Base-by-base conservation (phyloP, 1,140 invertebrate genomes). In the Leguminivora glycinivorella region DNA sequence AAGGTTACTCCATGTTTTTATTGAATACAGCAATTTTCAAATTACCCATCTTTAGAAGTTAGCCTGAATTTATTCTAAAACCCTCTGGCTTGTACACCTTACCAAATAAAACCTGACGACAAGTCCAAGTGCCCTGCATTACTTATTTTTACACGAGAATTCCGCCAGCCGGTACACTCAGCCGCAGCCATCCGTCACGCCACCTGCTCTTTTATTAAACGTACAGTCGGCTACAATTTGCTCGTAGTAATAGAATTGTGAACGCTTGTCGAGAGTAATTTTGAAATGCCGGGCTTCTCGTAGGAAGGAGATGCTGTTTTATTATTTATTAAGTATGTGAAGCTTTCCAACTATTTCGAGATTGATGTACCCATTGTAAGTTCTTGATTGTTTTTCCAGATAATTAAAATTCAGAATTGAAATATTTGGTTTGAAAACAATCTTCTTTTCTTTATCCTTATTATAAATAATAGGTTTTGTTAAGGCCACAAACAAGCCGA, bases 171-270 rank as follows among this genome's bases (percentile, higher is more conserved):
- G 47, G 47, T 52, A 52, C 47, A 52, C 17, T 52, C 47, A 4
- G 56, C 56, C 56, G 56, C 56, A 25, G 56, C 56, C 56, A 58
- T 58, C 56, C 56, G 56, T 58, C 56, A 58, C 56, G 56, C 56
- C 56, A 58, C 56, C 56, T 58, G 56, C 56, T 58, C 56, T 58
- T 58, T 58, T 58, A 58, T 58, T 58, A 58, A 58, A 58, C 56
- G 56, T 29, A 58, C 56, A 58, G 56, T 58, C 56, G 56, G 2
- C 56, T 29, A 29, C 12, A 58, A 58, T 58, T 58, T 58, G 56
- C 56, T 58, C 25, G 47, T 17, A 2, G 56, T 58, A 58, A 58
- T 58, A 58, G 25, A 58, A 58, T 58, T 29, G 56, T 58, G 56
- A 26, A 58, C 22, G 52, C 19, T 4, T 56, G 56, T 4, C 14